phyloP scores from a whole-genome alignment of 2,797 vertebrate genomes.

The Xyrichtys novacula region DNA sequence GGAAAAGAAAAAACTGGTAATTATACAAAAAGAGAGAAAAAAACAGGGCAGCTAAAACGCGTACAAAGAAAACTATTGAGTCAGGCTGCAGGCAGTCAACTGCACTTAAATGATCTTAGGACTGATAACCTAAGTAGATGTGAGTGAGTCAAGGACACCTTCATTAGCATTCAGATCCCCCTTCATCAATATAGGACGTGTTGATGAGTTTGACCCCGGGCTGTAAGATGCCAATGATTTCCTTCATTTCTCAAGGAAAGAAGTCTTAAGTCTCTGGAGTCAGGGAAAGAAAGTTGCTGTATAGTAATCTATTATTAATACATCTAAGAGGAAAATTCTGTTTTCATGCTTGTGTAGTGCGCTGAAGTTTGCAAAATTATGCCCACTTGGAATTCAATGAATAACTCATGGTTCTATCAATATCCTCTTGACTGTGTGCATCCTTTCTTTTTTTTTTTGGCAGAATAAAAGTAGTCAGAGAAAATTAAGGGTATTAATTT shows the following conservation, averaged over 20 bases:
- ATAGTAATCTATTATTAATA: conserved; percentile 79
- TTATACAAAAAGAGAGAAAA: conserved; percentile 20
- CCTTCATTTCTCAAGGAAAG: conserved; percentile 70
- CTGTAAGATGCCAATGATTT: conserved; percentile 70
- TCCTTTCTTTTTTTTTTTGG: conserved; percentile 13
- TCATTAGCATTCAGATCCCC: conserved; percentile 72
- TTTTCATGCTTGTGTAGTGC: conserved; percentile 66
- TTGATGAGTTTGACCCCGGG: conserved; percentile 81
- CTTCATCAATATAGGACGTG: conserved; percentile 65
- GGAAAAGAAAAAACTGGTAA: conserved; percentile 1
- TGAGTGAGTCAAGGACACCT: conserved; percentile 72
- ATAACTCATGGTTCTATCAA: conserved; percentile 67
- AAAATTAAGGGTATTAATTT: conserved; percentile 24
- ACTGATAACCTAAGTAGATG: conserved; percentile 52
- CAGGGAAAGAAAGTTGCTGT: conserved; percentile 50
- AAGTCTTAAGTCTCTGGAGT: conserved; percentile 59
- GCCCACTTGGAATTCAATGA: conserved; percentile 69
- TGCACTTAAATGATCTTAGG: conserved; percentile 50
- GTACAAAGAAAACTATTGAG: conserved; percentile 42
- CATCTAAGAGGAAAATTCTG: conserved; percentile 79
- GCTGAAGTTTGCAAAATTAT: conserved; percentile 68
- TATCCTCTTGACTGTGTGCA: conserved; percentile 29
- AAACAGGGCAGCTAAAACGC: not conserved
- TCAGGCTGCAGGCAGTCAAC: conserved; percentile 21
- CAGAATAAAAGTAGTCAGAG: conserved; percentile 17